Base-by-base conservation (phyloP, 2,797 vertebrate genomes). In the Neosilurus hyrtlii region DNA sequence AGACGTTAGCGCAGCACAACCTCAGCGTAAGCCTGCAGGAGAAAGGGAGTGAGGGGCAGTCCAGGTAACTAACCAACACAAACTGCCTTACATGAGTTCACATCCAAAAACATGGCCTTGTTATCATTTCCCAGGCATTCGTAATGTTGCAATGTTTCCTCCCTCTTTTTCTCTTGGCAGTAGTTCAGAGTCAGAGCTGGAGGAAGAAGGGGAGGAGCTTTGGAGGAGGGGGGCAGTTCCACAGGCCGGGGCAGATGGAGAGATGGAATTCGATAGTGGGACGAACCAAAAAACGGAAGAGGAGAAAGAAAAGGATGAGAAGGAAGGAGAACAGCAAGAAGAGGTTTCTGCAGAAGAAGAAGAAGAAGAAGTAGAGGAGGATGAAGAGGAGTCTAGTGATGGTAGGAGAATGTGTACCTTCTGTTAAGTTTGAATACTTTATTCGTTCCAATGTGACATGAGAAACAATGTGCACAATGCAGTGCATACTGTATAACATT, bases 1-100 rank as follows among this genome's bases (percentile, higher is more conserved):
- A 99, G 92, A 95, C 92, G 0, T 92, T 96, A 85, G 95, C 95
- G 0, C 94, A 94, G 74, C 96, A 98, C 88, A 98, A 98, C 91
- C 92, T 98, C 70, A 95, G 93, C 0, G 90, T 93, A 63, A 95
- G 92, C 0, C 91, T 94, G 49, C 89, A 95, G 71, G 94, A 95
- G 90, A 88, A 79, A 22, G 67, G n/a, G n/a, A 6, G 11, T 0
- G 79, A 85, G 71, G 85, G 88, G 76, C 86, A 83, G 43, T 89
- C 83, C 3, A 88, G 80, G 88, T 89, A 84, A 61, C 16, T 9
- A 7, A 12, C 37, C 43, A 43, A 43, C 43, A 43, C 43, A 43
- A 16, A 4, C 37, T 63, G 9, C 11, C 54, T 51, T 51, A 62
- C 63, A 82, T 26, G 20, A 49, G 51, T 54, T 1, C 56, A 66